These are phyloP conservation scores for Reinhardtius hippoglossoides DNA, from an alignment of 2,113 vertebrate species.

Conservation along the genomic window DNA sequence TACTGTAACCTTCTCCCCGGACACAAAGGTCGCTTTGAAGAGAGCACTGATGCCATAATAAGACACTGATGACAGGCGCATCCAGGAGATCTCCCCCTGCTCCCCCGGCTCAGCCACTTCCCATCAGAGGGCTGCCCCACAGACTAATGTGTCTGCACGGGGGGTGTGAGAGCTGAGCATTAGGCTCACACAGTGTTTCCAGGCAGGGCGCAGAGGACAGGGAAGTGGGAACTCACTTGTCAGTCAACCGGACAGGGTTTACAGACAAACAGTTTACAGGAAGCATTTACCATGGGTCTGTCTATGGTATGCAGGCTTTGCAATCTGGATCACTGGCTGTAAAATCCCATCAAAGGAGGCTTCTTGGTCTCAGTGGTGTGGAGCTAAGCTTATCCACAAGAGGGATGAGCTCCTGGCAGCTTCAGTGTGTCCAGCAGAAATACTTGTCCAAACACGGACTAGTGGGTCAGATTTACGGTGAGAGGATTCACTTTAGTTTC, in stretches of 20 bases:
- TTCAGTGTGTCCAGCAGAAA: conserved; percentile 40
- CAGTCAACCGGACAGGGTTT: conserved; percentile 10
- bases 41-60: conserved; percentile 74
- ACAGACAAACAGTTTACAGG: conserved; percentile 61
- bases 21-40: conserved; percentile 86
- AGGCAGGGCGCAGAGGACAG: conserved; percentile 12
- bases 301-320: conserved; percentile 73
- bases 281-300: conserved; percentile 57
- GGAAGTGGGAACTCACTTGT: conserved; percentile 26
- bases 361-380: conserved; percentile 62
- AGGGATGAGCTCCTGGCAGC: conserved; percentile 62
- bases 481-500: conserved; percentile 30
- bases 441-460: conserved; percentile 49
- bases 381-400: conserved; percentile 63
- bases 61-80: conserved; percentile 80
- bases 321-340: conserved; percentile 70
- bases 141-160: conserved; percentile 3
- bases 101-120: conserved; percentile 34
- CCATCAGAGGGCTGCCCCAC: conserved; percentile 15
- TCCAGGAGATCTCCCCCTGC: conserved; percentile 68
- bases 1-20: conserved; percentile 65
- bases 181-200: conserved; percentile 10
- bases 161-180: conserved; percentile 12
- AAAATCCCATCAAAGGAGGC: conserved; percentile 80
- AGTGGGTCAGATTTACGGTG: conserved; percentile 4